Percentiles rank a stretch among this genome's conserved stretches.
Evolutionary conservation across 2,113 vertebrate species (phyloP).

Genomic region (Clarias macrocephalus): DNA sequence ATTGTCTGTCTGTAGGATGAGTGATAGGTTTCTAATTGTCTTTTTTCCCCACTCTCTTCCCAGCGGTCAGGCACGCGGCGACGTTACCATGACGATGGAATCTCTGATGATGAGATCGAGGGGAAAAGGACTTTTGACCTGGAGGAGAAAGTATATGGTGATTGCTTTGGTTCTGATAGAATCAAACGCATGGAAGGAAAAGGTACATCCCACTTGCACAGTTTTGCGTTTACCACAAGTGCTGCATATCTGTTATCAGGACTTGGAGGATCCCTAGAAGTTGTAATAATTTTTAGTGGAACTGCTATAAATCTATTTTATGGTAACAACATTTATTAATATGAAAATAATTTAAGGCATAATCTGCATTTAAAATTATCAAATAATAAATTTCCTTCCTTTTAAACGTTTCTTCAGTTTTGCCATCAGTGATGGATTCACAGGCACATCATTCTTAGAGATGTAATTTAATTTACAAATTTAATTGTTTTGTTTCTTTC

Average conservation of each 20-base stretch:
- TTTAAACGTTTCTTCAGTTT: not conserved
- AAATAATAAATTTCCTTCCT: not conserved
- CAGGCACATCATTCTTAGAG: not conserved
- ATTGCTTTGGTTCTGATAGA: slow-evolving; percentile 83
- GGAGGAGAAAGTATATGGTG: slow-evolving; percentile 88
- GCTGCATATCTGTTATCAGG: not conserved
- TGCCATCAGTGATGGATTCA: not conserved
- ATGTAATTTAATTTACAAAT: not conserved
- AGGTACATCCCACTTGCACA: slow-evolving; percentile 75
- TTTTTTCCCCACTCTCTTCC: slow-evolving; percentile 24
- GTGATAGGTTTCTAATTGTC: not conserved
- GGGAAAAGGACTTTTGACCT: slow-evolving; percentile 95
- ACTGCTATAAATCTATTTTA: no score
- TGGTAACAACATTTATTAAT: no score
- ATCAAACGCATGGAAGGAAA: slow-evolving; percentile 95
- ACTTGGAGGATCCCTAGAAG: not conserved
- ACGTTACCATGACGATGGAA: slow-evolving; percentile 95
- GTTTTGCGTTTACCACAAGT: not conserved
- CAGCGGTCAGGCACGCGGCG: slow-evolving; percentile 91
- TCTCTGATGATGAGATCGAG: slow-evolving; percentile 98
- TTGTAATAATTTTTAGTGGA: no score
- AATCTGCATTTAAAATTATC: no score
- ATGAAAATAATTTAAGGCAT: no score
- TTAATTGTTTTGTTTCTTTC: not conserved
- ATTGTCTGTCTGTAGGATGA: not conserved